These are phyloP conservation scores for Eidolon dupreanum DNA, from an alignment of 2,797 vertebrate species.

Conservation along the genomic window DNA sequence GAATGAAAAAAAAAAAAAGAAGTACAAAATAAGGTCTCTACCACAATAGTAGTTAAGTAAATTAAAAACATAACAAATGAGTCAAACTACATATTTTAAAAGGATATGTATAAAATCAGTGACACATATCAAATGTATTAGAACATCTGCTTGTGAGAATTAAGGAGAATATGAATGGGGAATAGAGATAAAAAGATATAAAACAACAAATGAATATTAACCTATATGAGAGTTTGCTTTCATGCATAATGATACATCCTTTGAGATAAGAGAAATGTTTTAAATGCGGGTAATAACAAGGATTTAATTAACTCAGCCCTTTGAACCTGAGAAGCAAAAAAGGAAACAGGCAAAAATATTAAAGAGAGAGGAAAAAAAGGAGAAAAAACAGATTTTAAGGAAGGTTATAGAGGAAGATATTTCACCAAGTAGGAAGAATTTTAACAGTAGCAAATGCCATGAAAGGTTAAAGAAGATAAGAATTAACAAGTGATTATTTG, in stretches of 20 bases:
- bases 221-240: background rate
- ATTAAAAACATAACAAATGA: background rate
- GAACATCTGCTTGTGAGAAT: background rate
- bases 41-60: background rate
- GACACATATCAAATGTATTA: background rate
- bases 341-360: background rate
- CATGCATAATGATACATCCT: background rate
- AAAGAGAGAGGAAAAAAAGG: background rate
- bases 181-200: background rate
- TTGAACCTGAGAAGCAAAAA: background rate
- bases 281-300: background rate
- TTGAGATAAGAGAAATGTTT: background rate
- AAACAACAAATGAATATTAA: background rate
- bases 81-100: background rate
- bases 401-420: background rate
- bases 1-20: background rate
- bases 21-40: background rate
- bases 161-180: background rate
- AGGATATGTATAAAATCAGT: background rate
- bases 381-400: background rate
- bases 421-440: background rate
- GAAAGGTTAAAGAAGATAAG: constrained; percentile 3
- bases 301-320: background rate
- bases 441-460: background rate
- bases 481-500: background rate